These are phyloP conservation scores for Paralichthys olivaceus DNA, from an alignment of 2,113 vertebrate genomes.

Conservation along the genomic window DNA sequence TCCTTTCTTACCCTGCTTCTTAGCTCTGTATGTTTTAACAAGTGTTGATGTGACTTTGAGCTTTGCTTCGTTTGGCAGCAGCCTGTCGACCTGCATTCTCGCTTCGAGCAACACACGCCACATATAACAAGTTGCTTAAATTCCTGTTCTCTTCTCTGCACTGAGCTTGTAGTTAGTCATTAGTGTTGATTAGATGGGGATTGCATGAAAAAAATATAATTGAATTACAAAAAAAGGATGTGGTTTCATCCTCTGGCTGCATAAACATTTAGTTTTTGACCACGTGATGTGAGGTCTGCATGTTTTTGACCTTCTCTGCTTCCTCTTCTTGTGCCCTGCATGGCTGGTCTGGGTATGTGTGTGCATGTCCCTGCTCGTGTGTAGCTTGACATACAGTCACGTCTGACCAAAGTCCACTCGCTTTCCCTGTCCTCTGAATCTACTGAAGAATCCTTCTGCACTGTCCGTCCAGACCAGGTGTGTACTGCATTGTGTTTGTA, in stretches of 20 bases:
- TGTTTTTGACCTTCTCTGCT: constrained; percentile 29
- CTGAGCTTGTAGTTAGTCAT: neutral
- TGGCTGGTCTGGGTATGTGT: constrained; percentile 28
- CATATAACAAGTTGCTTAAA: neutral
- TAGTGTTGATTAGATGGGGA: neutral
- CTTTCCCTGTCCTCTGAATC: constrained; percentile 90
- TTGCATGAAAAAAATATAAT: no score
- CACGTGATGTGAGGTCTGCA: neutral
- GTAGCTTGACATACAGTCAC: constrained; percentile 83
- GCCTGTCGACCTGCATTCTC: neutral
- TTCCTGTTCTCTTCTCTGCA: neutral
- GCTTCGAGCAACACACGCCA: neutral
- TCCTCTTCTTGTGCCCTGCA: constrained; percentile 51
- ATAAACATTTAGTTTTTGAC: neutral
- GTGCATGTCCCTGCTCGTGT: constrained; percentile 13
- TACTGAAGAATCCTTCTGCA: constrained; percentile 89
- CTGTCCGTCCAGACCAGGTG: constrained; percentile 89
- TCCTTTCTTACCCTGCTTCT: neutral
- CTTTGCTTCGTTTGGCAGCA: constrained; percentile 6
- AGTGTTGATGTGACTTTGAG: neutral
- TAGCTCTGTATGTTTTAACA: constrained; percentile 9
- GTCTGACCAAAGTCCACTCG: constrained; percentile 89
- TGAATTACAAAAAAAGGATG: neutral
- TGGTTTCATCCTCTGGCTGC: no score
- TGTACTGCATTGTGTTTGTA: constrained; percentile 42